Evolutionary conservation across 2,113 vertebrate species (phyloP), one percentile per base, ranked within the genome.

Genomic region (Upupa epops): DNA sequence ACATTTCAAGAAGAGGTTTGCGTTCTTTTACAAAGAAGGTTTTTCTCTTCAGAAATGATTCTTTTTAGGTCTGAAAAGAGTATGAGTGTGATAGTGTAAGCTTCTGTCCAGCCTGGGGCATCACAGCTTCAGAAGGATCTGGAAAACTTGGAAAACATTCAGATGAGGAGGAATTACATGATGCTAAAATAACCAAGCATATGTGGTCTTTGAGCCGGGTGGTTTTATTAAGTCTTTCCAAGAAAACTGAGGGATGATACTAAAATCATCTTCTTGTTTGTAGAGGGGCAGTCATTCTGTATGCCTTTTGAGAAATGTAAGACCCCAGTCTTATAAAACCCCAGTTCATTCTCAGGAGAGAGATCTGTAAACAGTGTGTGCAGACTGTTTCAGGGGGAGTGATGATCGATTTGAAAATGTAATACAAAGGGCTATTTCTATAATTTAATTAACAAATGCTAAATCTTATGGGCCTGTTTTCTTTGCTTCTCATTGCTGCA

Each of bases 71-170:
- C 75, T 54, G 75, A 78, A 76, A 29, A 26, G 24, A 56, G 4
- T 58, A 9, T 0, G 1, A 20, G 11, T 37, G 13, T 13, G 34
- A 13, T n/a, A 55, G 13, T 6, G 29, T 37, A 66, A 77, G n/a
- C 12, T 55, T 34, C 20, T 17, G 18, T 55, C 60, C 52, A 65
- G 20, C 32, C 19, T 71, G 54, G 37, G 10, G 20, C 26, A 32
- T 71, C 28, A 73, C 51, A 76, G 19, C 48, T 66, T 86, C 64
- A 63, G 76, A 70, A 88, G 11, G 34, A 20, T 32, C 51, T 54
- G 25, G n/a, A 58, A 32, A 73, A 65, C 32, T 0, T 42, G 36
- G 20, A 60, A 61, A 48, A n/a, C n/a, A 17, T 42, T 61, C 25
- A 73, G 15, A 77, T 55, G 59, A 83, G 40, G n/a, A 55, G 18